These are phyloP conservation scores for Bungarus multicinctus DNA, from an alignment of 2,113 vertebrate genomes.

Conservation along the genomic window DNA sequence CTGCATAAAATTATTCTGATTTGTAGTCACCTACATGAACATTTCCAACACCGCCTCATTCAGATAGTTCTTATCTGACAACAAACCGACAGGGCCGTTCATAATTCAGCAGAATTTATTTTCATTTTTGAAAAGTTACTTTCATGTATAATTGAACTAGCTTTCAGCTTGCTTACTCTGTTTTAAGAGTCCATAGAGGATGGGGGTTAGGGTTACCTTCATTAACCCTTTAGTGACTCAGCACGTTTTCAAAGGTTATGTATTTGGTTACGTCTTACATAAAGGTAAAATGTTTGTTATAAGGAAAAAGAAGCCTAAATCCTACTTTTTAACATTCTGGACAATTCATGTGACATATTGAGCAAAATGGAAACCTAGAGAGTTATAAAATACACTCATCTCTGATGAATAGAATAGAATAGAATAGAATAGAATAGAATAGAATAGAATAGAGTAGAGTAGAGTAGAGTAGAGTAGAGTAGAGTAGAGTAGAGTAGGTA, in stretches of 20 bases:
- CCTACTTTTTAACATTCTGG: not conserved
- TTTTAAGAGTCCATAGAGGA: conserved; percentile 40
- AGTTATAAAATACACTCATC: not conserved
- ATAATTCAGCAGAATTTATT: conserved; percentile 60
- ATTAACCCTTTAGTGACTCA: conserved; percentile 37
- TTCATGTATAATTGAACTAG: conserved; percentile 68
- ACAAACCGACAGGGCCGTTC: conserved; percentile 37
- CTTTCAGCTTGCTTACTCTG: conserved; percentile 55
- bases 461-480: no score
- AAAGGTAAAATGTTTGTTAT: not conserved
- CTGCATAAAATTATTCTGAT: conserved; percentile 35
- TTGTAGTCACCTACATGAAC: conserved; percentile 9
- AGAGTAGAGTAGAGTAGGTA: no score
- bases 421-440: no score
- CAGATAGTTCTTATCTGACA: conserved; percentile 47
- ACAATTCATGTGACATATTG: not conserved
- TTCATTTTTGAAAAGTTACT: conserved; percentile 45
- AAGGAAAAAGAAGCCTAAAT: not conserved
- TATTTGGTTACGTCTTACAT: conserved; percentile 14
- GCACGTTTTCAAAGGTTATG: conserved; percentile 36
- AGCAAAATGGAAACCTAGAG: not conserved
- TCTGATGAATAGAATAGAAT: not conserved
- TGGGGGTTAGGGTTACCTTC: conserved; percentile 45
- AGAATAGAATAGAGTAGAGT: no score
- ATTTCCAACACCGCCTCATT: conserved; percentile 8